Percentiles rank a stretch among this genome's conserved stretches.
Evolutionary conservation across 2,113 vertebrate genomes (phyloP).

Genomic region (Polyodon spathula): DNA sequence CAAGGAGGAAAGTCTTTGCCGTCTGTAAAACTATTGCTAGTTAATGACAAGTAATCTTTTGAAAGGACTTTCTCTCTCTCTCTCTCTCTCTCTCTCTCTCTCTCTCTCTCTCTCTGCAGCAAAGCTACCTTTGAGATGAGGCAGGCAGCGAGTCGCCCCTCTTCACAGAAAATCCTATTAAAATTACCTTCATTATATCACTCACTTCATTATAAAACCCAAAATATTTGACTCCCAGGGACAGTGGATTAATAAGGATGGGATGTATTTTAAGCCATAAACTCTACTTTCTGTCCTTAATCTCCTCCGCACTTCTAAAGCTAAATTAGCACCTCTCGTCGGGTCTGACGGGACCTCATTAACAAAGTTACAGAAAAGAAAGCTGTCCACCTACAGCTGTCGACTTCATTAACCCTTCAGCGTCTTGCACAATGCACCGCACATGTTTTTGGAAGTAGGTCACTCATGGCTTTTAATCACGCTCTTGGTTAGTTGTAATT

Average conservation of each 20-base stretch:
- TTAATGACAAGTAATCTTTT: no score
- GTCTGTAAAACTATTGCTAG: no score
- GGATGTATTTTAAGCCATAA: conserved; percentile 75
- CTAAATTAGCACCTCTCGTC: conserved; percentile 73
- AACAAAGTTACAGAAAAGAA: conserved; percentile 66
- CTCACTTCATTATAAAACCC: conserved; percentile 66
- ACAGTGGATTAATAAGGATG: conserved; percentile 72
- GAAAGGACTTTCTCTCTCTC: no score
- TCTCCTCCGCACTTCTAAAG: conserved; percentile 71
- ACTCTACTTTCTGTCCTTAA: conserved; percentile 74
- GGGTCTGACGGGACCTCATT: conserved; percentile 75
- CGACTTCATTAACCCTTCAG: conserved; percentile 65
- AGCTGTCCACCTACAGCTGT: conserved; percentile 64
- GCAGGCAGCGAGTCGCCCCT: conserved; percentile 36
- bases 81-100: no score
- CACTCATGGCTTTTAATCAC: conserved; percentile 64
- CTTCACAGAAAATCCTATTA: conserved; percentile 55
- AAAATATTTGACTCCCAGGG: conserved; percentile 61
- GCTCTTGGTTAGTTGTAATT: conserved; percentile 70
- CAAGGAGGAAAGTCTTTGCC: no score
- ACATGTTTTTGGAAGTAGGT: conserved; percentile 53
- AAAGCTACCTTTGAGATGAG: conserved; percentile 39
- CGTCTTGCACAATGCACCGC: conserved; percentile 38
- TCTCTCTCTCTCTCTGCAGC: conserved; percentile 30
- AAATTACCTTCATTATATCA: conserved; percentile 70